Percentiles rank a stretch among this genome's conserved stretches.
phyloP scores from a whole-genome alignment of 2,888 invertebrate genomes.

The Tiliacea aurago region DNA sequence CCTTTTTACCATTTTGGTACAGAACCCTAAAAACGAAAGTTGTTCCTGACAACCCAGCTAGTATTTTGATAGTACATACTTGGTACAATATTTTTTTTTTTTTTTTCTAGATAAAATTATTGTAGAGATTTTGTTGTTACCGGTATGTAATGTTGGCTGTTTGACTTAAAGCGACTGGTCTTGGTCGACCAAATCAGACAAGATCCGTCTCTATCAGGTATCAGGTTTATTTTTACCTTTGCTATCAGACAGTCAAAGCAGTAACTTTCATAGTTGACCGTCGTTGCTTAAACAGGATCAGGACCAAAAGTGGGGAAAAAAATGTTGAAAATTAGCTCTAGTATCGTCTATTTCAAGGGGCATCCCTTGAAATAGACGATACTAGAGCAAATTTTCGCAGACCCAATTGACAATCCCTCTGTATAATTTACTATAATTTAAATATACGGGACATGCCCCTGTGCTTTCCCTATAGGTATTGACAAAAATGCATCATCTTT shows the following conservation, averaged over 20 bases:
- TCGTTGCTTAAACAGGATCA: too few species aligned
- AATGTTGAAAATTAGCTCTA: background rate
- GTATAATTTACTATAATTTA: too few species aligned
- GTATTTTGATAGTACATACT: background rate
- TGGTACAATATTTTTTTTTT: too few species aligned
- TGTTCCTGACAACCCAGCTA: background rate
- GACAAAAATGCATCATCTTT: slow-evolving; percentile 5
- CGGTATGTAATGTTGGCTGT: background rate
- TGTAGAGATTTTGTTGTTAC: background rate
- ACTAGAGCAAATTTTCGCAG: too few species aligned
- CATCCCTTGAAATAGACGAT: too few species aligned
- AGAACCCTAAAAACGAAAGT: too few species aligned
- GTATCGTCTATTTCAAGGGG: background rate
- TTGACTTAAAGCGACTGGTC: background rate
- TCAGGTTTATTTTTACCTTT: background rate
- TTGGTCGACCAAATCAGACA: background rate
- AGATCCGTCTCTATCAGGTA: background rate
- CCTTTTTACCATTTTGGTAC: too few species aligned
- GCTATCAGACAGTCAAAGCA: too few species aligned
- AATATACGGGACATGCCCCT: background rate
- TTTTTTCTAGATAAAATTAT: too few species aligned
- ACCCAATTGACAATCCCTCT: background rate
- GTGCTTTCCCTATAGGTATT: background rate
- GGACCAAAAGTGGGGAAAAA: too few species aligned
- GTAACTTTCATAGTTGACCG: too few species aligned